Conservation (phyloP, 1,140 invertebrate species). For the Drosophila watanabei region DNA sequence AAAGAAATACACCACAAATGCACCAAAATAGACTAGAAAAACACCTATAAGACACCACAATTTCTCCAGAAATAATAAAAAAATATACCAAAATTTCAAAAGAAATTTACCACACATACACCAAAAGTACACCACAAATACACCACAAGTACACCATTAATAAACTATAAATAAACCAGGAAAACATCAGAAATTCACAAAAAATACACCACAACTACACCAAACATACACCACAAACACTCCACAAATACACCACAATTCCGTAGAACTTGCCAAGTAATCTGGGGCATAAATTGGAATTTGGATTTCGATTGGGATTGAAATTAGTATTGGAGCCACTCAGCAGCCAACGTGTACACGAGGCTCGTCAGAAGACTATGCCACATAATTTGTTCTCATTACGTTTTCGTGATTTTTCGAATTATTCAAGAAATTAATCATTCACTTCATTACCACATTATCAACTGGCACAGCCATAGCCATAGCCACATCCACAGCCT, state of each 20-base stretch:
- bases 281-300: background rate
- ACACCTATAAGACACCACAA: no score
- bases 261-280: background rate
- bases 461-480: conserved; percentile 8
- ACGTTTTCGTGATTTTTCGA: conserved; percentile 58
- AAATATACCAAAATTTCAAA: background rate
- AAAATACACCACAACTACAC: background rate
- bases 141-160: background rate
- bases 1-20: no score
- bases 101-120: no score
- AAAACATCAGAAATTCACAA: background rate
- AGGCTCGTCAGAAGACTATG: conserved; percentile 16
- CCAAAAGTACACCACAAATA: background rate
- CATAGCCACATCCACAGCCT: conserved; percentile 9
- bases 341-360: conserved; percentile 3
- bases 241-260: background rate
- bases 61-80: no score
- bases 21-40: background rate
- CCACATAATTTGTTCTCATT: conserved; percentile 65
- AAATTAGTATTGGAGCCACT: background rate
- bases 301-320: background rate
- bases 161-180: background rate
- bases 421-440: conserved; percentile 73
- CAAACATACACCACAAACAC: background rate
- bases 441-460: conserved; percentile 70